These are phyloP conservation scores for Rhopilema esculentum DNA, from an alignment of 30 jellyfish, hydroid and myxozoan genomes.

Conservation along the genomic window DNA sequence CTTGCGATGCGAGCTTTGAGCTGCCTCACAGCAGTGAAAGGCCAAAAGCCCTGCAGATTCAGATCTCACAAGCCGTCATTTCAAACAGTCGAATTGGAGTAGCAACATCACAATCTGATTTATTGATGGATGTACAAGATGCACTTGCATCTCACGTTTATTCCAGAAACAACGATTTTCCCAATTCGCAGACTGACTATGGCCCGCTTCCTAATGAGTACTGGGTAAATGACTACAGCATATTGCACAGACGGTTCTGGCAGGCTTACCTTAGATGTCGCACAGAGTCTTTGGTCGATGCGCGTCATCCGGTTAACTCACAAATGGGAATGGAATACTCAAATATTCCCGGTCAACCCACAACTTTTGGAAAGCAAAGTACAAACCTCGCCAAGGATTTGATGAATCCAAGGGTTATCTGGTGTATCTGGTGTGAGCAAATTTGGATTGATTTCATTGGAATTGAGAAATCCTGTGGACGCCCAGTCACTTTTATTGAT, in stretches of 20 bases:
- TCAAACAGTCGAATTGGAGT: constrained; percentile 92
- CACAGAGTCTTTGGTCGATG: neutral
- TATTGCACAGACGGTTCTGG: constrained; percentile 63
- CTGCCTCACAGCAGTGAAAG: constrained; percentile 80
- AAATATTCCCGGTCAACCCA: neutral
- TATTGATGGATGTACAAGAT: constrained; percentile 84
- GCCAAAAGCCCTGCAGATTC: constrained; percentile 89
- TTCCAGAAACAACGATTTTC: constrained; percentile 67
- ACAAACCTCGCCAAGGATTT: constrained; percentile 7
- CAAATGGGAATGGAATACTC: neutral
- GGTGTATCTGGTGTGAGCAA: constrained; percentile 96
- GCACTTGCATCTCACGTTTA: constrained; percentile 81
- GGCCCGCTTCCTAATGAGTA: constrained; percentile 80
- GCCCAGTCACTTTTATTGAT: constrained; percentile 95
- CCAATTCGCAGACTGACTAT: constrained; percentile 64
- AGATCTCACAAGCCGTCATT: constrained; percentile 90
- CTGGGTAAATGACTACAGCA: constrained; percentile 95
- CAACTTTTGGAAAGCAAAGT: neutral
- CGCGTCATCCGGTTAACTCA: neutral
- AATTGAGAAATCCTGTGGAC: constrained; percentile 65
- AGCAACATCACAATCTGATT: constrained; percentile 83
- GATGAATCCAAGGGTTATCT: constrained; percentile 74
- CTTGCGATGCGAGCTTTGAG: constrained; percentile 55
- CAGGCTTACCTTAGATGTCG: neutral
- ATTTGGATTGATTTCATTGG: constrained; percentile 94